Evolutionary conservation across 2,113 vertebrate species (phyloP), one percentile per base, ranked within the genome.

Genomic region (Apeltes quadracus): DNA sequence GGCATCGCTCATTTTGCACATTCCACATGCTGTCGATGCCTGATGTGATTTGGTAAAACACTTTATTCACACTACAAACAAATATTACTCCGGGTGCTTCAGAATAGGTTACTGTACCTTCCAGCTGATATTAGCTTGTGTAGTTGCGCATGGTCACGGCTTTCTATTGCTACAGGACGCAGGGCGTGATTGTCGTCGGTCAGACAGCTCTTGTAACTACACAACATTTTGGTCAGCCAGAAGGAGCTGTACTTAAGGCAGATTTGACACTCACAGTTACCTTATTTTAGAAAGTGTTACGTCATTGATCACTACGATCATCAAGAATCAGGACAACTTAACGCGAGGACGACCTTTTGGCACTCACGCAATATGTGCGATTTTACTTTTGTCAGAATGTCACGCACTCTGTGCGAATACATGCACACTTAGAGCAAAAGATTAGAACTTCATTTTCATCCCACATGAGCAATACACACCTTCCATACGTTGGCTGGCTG

Each of bases 321-420:
- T 29, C 22, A 23, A 78, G 64, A 78, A 79, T 73, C 78, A 76
- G 78, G 85, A 62, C 73, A 41, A 73, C 69, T 72, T 89, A 90
- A 92, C 94, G 88, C 92, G 91, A 93, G 86, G 89, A 94, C 92
- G 93, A 92, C 94, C 93, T 93, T 95, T 95, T 95, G 92, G 9
- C 94, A 94, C 95, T 96, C 94, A 95, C 95, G 95, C 95, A 94
- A 88, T 94, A 95, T 94, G 94, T 90, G 93, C 94, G 95, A 94
- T 66, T 69, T 64, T 29, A 27, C 38, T 18, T 78, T 65, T 61
- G 53, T 93, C 91, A 93, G 93, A 94, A 95, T 94, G 93, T 92
- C 93, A 93, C 92, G 90, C 91, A 92, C 93, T 76, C 64, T 95
- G 93, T 94, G 92, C 90, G 72, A 41, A 93, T 90, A 92, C 93